These are phyloP conservation scores for Solea senegalensis DNA, from an alignment of 2,113 vertebrate species.

Conservation along the genomic window DNA sequence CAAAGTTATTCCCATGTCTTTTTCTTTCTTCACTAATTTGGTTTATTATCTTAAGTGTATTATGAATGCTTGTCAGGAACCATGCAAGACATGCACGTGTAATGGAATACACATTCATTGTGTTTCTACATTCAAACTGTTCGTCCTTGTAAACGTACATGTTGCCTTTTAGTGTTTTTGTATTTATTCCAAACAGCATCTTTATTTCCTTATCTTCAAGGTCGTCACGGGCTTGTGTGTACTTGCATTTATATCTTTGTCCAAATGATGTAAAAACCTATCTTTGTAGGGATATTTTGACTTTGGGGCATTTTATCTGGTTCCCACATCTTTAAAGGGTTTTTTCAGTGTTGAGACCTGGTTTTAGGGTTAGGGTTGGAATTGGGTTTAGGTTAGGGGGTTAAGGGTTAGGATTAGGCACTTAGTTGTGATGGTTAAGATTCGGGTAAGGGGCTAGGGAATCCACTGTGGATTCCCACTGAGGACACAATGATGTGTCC, in stretches of 20 bases:
- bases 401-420: too few relatives aligned
- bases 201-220: conserved; percentile 7
- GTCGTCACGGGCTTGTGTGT: conserved; percentile 23
- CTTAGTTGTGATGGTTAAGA: too few relatives aligned
- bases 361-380: too few relatives aligned
- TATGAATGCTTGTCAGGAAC: not conserved
- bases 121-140: not conserved
- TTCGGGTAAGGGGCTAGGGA: too few relatives aligned
- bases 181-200: conserved; percentile 14
- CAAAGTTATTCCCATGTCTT: not conserved
- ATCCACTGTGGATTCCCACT: not conserved
- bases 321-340: too few relatives aligned
- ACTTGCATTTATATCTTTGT: conserved; percentile 11
- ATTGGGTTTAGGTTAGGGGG: too few relatives aligned
- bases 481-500: not conserved
- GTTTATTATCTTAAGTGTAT: not conserved
- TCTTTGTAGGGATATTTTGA: too few relatives aligned
- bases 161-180: too few relatives aligned
- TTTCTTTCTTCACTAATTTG: not conserved
- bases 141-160: too few relatives aligned
- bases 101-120: not conserved
- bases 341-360: too few relatives aligned
- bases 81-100: not conserved
- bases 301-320: too few relatives aligned
- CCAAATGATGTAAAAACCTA: not conserved